Conservation (phyloP, 2,888 invertebrate genomes). For the Apocheima hispidaria region DNA sequence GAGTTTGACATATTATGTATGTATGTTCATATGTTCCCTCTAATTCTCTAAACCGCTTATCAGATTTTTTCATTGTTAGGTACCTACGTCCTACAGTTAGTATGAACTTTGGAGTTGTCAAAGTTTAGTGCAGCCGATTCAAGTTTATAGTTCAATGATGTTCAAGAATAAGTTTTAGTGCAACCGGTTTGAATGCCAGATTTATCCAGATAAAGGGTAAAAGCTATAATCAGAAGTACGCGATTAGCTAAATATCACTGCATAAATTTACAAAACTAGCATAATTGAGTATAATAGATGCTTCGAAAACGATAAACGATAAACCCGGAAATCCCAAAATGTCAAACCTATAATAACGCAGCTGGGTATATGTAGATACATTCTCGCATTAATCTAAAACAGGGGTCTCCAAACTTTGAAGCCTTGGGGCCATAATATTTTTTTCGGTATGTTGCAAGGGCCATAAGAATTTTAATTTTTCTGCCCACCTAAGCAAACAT, state of each 20-base stretch:
- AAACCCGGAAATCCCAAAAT: constrained; percentile 39
- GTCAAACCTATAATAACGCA: constrained; percentile 36
- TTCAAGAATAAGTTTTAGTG: not conserved
- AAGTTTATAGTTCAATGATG: not conserved
- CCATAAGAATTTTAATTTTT: no score
- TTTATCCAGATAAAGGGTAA: constrained; percentile 12
- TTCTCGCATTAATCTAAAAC: constrained; percentile 4
- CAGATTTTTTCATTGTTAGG: no score
- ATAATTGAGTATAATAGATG: not conserved
- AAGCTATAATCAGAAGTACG: constrained; percentile 1
- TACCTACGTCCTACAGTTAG: no score
- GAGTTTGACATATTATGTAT: no score
- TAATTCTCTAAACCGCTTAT: no score
- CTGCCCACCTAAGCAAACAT: no score
- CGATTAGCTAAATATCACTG: constrained; percentile 20
- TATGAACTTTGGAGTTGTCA: no score
- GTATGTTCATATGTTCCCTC: no score
- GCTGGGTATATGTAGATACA: not conserved
- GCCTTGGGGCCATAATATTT: no score
- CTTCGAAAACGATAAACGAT: not conserved
- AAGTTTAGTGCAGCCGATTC: no score
- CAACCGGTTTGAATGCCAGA: not conserved
- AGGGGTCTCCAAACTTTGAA: no score
- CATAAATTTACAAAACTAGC: constrained; percentile 3
- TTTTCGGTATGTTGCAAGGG: no score